These are phyloP conservation scores for Ditylenchus dipsaci DNA, from an alignment of 1,140 invertebrate species.

Conservation along the genomic window DNA sequence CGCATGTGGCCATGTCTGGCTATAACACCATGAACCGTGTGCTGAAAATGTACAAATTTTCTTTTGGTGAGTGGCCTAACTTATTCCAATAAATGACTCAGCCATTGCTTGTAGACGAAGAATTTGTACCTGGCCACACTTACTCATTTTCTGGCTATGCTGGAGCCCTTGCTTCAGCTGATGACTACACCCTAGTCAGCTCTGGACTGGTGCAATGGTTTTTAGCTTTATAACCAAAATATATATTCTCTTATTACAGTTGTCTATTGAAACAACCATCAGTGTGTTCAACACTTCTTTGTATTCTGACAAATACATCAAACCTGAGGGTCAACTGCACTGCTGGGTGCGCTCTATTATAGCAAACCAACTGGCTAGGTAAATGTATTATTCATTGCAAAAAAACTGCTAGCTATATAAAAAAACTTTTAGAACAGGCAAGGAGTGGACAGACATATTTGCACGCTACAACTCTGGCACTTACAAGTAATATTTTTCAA, in stretches of 20 bases:
- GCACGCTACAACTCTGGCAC: conserved; percentile 72
- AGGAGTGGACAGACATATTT: conserved; percentile 68
- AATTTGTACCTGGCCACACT: conserved; percentile 62
- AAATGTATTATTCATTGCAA: not conserved
- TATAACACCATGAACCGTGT: conserved; percentile 56
- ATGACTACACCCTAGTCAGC: conserved; percentile 76
- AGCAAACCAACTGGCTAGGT: conserved; percentile 18
- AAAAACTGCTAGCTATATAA: not conserved
- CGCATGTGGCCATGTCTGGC: conserved; percentile 55
- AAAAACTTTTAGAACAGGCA: conserved; percentile 10
- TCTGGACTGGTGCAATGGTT: conserved; percentile 65
- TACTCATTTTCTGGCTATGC: conserved; percentile 82
- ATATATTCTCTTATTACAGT: conserved; percentile 34
- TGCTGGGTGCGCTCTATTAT: conserved; percentile 48
- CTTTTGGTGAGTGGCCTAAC: conserved; percentile 38
- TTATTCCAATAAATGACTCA: not conserved
- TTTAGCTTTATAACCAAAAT: not conserved
- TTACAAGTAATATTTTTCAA: conserved; percentile 62
- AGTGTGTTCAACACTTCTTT: conserved; percentile 68
- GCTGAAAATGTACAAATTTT: conserved; percentile 57
- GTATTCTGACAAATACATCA: conserved; percentile 61
- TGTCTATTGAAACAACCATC: conserved; percentile 70
- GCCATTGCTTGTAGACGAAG: conserved; percentile 26
- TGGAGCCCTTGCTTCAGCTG: conserved; percentile 76
- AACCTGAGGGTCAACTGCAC: conserved; percentile 65